These are phyloP conservation scores for Mesoligia furuncula DNA, from an alignment of 2,888 invertebrate genomes.

Conservation along the genomic window DNA sequence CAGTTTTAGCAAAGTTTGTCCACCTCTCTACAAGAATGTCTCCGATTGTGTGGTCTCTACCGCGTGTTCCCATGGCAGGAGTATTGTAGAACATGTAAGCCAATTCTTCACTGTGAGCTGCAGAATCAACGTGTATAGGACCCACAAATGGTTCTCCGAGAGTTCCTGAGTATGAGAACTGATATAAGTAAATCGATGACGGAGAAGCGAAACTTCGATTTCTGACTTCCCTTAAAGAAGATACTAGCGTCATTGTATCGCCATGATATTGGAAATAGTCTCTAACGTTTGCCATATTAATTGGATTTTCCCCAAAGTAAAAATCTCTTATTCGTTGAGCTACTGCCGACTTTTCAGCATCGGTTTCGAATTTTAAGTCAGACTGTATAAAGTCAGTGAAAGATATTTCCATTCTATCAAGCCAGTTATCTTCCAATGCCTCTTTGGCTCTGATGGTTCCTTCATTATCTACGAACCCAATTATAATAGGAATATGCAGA, in stretches of 20 bases:
- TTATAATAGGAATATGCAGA: constrained; percentile 80
- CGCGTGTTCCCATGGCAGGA: constrained; percentile 50
- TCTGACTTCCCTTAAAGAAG: constrained; percentile 80
- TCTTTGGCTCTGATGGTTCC: constrained; percentile 82
- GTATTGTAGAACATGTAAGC: constrained; percentile 79
- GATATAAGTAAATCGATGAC: constrained; percentile 79
- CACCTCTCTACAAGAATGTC: constrained; percentile 83
- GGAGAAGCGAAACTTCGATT: constrained; percentile 71
- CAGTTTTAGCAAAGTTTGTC: constrained; percentile 84
- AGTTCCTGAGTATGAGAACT: constrained; percentile 84
- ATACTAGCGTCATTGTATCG: constrained; percentile 84
- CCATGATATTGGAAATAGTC: constrained; percentile 81
- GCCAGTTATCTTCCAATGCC: constrained; percentile 77
- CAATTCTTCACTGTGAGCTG: constrained; percentile 84
- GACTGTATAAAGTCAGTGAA: constrained; percentile 82
- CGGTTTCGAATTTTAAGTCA: constrained; percentile 77
- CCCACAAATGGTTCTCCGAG: constrained; percentile 77
- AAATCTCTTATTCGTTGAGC: constrained; percentile 73
- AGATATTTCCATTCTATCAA: constrained; percentile 78
- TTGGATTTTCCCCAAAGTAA: constrained; percentile 75
- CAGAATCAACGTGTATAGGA: constrained; percentile 70
- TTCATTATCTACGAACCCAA: constrained; percentile 84
- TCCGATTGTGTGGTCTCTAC: constrained; percentile 74
- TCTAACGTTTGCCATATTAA: constrained; percentile 66
- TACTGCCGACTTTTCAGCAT: constrained; percentile 68